Percentiles rank a stretch among this genome's conserved stretches.
These are phyloP conservation scores for Actinernus sp. DNA, from an alignment of 92 coral and sea anemone genomes.

Conservation along the genomic window DNA sequence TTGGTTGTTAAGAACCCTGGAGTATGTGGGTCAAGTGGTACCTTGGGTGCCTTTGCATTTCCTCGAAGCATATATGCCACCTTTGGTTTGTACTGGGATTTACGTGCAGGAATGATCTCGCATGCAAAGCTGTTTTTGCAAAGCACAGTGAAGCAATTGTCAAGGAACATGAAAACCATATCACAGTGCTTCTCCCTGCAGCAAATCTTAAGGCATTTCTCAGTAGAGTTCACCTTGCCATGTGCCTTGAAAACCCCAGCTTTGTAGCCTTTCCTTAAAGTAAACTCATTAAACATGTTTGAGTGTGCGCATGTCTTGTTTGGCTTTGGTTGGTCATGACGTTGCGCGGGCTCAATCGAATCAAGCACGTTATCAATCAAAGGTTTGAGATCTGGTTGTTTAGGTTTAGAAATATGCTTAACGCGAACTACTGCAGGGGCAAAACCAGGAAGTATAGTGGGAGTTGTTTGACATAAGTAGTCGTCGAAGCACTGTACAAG, in stretches of 20 bases:
- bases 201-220: constrained; percentile 80
- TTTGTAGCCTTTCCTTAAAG: constrained; percentile 84
- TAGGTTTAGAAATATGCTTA: constrained; percentile 31
- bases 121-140: constrained; percentile 87
- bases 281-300: constrained; percentile 79
- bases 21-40: constrained; percentile 33
- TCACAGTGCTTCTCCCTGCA: constrained; percentile 82
- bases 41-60: constrained; percentile 32
- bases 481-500: constrained; percentile 85
- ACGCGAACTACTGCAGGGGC: constrained; percentile 79
- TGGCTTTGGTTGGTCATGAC: background rate
- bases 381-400: constrained; percentile 24
- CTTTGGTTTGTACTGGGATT: constrained; percentile 75
- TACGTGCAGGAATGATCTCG: constrained; percentile 82
- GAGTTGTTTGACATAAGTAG: constrained; percentile 80
- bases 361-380: constrained; percentile 46
- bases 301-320: constrained; percentile 67
- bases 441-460: constrained; percentile 79
- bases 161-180: constrained; percentile 85
- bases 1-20: constrained; percentile 15
- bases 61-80: constrained; percentile 81
- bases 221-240: constrained; percentile 72
- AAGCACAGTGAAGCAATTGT: constrained; percentile 87
- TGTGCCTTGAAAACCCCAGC: constrained; percentile 84
- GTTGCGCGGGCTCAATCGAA: constrained; percentile 32